These are phyloP conservation scores for Caenorhabditis uteleia DNA, from an alignment of 2,888 invertebrate genomes.

Conservation along the genomic window DNA sequence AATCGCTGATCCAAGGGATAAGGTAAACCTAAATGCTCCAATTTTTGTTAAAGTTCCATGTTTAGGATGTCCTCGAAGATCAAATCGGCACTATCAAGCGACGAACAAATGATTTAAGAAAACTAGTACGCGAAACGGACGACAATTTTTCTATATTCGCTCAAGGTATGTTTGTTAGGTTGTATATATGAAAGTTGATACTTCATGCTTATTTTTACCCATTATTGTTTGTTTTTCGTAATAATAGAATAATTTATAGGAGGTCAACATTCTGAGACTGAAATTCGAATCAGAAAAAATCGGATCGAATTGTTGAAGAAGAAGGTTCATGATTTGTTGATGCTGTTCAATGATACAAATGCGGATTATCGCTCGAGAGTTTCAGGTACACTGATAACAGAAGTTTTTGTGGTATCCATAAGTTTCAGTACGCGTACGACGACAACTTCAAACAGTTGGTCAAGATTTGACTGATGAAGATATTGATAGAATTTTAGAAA, in stretches of 20 bases:
- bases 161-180: conserved; percentile 25
- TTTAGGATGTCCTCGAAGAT: conserved; percentile 59
- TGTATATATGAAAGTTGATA: background rate
- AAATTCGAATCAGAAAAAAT: conserved; percentile 57
- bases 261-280: conserved; percentile 35
- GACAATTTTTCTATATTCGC: conserved; percentile 53
- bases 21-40: conserved; percentile 24
- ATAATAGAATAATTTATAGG: conserved; percentile 21
- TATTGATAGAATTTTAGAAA: conserved; percentile 60
- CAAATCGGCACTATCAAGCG: conserved; percentile 55
- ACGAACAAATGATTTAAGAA: conserved; percentile 43
- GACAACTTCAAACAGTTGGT: conserved; percentile 64
- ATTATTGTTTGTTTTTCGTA: background rate
- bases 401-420: background rate
- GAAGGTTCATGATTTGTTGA: conserved; percentile 57
- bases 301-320: conserved; percentile 60
- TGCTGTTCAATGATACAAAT: conserved; percentile 61
- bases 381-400: conserved; percentile 51
- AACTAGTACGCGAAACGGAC: conserved; percentile 50
- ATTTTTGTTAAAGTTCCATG: background rate
- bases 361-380: conserved; percentile 63
- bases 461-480: conserved; percentile 55
- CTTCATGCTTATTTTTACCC: background rate
- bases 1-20: conserved; percentile 51
- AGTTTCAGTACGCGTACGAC: conserved; percentile 60